These are phyloP conservation scores for Leptestheria dahalacensis DNA, from an alignment of 1,140 invertebrate species.

Conservation along the genomic window DNA sequence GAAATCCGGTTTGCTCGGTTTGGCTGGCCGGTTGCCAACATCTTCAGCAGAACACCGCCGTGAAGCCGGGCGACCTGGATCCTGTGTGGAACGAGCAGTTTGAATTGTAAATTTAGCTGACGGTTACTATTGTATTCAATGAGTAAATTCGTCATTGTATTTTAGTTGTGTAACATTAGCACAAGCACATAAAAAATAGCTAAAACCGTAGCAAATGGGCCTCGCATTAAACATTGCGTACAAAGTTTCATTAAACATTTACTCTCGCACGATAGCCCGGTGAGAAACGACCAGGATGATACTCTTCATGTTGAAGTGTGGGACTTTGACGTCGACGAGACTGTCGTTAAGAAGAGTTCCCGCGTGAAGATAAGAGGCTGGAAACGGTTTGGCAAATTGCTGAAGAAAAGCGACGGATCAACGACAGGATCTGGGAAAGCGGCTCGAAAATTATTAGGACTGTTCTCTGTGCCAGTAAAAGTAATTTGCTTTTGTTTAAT, in stretches of 20 bases:
- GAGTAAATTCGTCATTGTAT: slow-evolving; percentile 2
- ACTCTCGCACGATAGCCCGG: slow-evolving; percentile 32
- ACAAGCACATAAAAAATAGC: too few relatives aligned
- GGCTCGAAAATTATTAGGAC: slow-evolving; percentile 81
- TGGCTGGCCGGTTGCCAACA: slow-evolving; percentile 57
- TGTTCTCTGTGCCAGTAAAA: not conserved
- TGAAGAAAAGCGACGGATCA: slow-evolving; percentile 92
- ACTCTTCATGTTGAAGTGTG: slow-evolving; percentile 45
- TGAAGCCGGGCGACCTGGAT: slow-evolving; percentile 73
- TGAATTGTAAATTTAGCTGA: slow-evolving; percentile 84
- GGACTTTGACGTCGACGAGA: slow-evolving; percentile 82
- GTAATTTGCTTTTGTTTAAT: not conserved
- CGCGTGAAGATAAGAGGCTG: slow-evolving; percentile 71
- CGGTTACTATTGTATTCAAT: too few relatives aligned
- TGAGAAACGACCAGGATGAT: slow-evolving; percentile 31
- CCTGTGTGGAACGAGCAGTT: slow-evolving; percentile 95
- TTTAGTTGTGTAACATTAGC: slow-evolving; percentile 21
- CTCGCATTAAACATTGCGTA: too few relatives aligned
- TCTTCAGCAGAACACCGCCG: slow-evolving; percentile 70
- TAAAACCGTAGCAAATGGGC: too few relatives aligned
- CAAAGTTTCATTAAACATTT: too few relatives aligned
- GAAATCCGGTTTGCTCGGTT: slow-evolving; percentile 84
- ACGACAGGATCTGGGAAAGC: slow-evolving; percentile 73
- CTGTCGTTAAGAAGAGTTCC: slow-evolving; percentile 67
- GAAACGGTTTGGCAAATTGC: slow-evolving; percentile 58